Base-by-base conservation (phyloP, 2,888 invertebrate species). In the Bombylius discolor region DNA sequence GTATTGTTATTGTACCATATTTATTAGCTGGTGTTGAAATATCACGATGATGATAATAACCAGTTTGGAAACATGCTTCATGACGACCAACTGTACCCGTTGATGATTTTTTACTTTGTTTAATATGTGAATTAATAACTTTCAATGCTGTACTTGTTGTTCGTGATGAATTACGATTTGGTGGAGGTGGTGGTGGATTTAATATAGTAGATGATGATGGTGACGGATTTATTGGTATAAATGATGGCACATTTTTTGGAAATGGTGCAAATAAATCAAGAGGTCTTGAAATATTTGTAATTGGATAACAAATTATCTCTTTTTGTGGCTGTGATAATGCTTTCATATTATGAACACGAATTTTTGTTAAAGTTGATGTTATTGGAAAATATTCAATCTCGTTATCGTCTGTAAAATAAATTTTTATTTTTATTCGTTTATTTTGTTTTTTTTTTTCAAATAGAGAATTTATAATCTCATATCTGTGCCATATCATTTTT, bases 321-420 rank as follows among this genome's bases (percentile, higher is more conserved):
- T 70, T 73, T 58, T 73, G 70, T 14, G 71, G 70, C 49, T 73
- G 73, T 53, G 70, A 63, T 58, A 73, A 13, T 13, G 42, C 31
- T 51, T 56, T 51, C 45, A 47, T 52, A 76, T 84, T 85, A 71
- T 85, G 85, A 52, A 87, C 81, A 70, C 85, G 80, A 69, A 89
- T 87, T 77, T 86, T 84, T 64, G 87, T 89, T 68, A 88, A 76
- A 62, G 86, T 88, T 51, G 87, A 83, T 61, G 88, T 85, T 67
- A 88, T 85, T 68, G 88, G 87, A 73, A 86, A 84, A 73, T 87
- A 89, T 77, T 89, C 87, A 70, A 88, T 83, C 76, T 84, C 83
- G 61, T 68, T 67, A 66, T 84, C 81, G 78, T 86, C 87, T 86
- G 85, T 76, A 81, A 77, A 81, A 75, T 70, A 50, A 52, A 34